A percentile compares a stretch with the other conserved stretches of the same genome.
phyloP scores from a whole-genome alignment of 2,113 vertebrate species.

The Lonchura striata region DNA sequence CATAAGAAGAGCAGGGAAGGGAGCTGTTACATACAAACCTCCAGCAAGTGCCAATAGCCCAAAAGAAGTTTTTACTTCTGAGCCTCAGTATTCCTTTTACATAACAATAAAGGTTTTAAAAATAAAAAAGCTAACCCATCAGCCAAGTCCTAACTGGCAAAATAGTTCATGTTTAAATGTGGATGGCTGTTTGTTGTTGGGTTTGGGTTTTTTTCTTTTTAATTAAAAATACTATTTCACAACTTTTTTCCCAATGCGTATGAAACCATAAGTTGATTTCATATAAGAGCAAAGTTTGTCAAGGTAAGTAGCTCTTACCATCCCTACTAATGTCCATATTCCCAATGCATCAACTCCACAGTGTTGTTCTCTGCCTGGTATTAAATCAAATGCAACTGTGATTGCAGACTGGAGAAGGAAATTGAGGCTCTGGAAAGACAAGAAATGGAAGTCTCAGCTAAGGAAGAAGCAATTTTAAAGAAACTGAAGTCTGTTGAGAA shows the following conservation, averaged over 20 bases:
- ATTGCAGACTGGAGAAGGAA: slow-evolving; percentile 86
- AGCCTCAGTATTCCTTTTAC: neutral
- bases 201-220: neutral
- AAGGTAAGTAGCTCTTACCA: neutral
- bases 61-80: neutral
- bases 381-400: neutral
- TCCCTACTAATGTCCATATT: neutral
- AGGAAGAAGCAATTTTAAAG: slow-evolving; percentile 86
- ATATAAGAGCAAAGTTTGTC: neutral
- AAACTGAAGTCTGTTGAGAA: slow-evolving; percentile 89
- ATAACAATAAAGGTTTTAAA: neutral
- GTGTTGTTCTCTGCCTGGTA: neutral
- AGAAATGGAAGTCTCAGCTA: slow-evolving; percentile 85
- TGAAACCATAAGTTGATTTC: neutral
- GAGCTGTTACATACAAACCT: neutral
- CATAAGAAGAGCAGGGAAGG: neutral
- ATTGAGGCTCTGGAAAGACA: slow-evolving; percentile 84
- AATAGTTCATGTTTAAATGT: neutral
- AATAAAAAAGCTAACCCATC: neutral
- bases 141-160: neutral
- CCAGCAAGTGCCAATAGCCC: neutral
- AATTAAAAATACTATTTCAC: neutral
- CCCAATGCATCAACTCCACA: neutral
- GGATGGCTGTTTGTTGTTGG: neutral
- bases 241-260: neutral